Evolutionary conservation across 1,140 invertebrate species (phyloP), one percentile per base, ranked within the genome.

Genomic region (Acromyrmex charruanus): DNA sequence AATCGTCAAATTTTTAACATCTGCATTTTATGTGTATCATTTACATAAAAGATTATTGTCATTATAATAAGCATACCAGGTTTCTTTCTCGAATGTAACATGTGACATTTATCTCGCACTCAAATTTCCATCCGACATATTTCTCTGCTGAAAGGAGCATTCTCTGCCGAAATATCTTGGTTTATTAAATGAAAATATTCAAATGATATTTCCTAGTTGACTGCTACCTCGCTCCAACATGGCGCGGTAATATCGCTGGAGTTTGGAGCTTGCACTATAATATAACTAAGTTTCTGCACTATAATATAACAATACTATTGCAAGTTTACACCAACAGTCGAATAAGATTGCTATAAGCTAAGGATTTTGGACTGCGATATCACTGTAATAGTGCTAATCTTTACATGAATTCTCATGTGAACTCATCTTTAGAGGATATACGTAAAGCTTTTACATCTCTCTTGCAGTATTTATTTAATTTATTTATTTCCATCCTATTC

Each of bases 141-240:
- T 69, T 69, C 2, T 21, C 6, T 18, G 2, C 21, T 21, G 39
- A 69, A 69, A 69, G 44, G 39, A 51, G 21, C 39, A 25, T 69
- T 69, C 21, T 51, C 39, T 18, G 21, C 39, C 44, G 66, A 69
- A 51, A 69, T 69, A 69, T 69, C 21, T 51, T n/a, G 44, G 69
- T 51, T 72, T 72, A 51, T 51, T 72, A 72, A 72, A 72, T 72
- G 69, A 72, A 72, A 72, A 72, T 72, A 72, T 72, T 51, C 39
- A 72, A 72, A 72, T 72, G 21, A 72, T 72, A 51, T 25, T 72
- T 72, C 25, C 16, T 72, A 72, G 21, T 72, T 72, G 44, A 12
- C 25, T 72, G 44, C 25, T 49, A 10, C 3, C 21, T 71, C 21
- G 31, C 14, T 25, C 44, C 21, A 7, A 2, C 18, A 16, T 49